phyloP scores from a whole-genome alignment of 1,140 invertebrate genomes.

The Sogatella furcifera region DNA sequence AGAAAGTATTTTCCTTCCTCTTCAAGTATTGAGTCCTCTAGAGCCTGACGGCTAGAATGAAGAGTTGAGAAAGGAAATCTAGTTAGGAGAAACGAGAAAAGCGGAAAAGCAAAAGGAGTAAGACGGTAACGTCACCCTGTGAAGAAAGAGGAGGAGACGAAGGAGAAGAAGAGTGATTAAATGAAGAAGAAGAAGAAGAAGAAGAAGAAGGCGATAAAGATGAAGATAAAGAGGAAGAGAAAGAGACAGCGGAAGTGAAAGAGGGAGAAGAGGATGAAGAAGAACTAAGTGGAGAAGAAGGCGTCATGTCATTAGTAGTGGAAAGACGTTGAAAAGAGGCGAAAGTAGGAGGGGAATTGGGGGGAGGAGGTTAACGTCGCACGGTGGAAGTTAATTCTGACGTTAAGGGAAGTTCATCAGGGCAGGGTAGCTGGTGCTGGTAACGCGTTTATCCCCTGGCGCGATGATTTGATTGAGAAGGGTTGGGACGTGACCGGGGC shows the following conservation, averaged over 20 bases:
- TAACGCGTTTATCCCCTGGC: conserved; percentile 9
- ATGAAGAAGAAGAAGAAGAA: neutral
- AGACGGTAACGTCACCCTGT: neutral
- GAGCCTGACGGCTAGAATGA: too few relatives aligned
- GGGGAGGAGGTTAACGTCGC: neutral
- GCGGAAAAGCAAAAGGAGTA: neutral
- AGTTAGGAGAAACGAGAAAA: neutral
- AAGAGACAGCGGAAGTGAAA: neutral
- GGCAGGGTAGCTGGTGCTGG: neutral
- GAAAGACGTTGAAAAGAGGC: too few relatives aligned
- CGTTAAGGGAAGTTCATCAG: neutral
- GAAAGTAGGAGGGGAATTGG: neutral
- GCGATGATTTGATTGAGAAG: conserved; percentile 15
- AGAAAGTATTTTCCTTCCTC: too few relatives aligned
- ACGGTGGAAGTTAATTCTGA: neutral
- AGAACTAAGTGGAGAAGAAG: neutral
- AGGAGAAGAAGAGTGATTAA: neutral
- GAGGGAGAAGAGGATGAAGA: neutral
- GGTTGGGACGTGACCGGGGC: conserved; percentile 12
- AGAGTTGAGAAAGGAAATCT: neutral
- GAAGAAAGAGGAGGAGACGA: neutral
- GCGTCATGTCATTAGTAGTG: neutral
- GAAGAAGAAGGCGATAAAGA: neutral
- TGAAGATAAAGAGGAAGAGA: neutral
- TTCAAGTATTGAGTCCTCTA: too few relatives aligned